Evolutionary conservation across 2,113 vertebrate species (phyloP), one percentile per base, ranked within the genome.

Genomic region (Notothenia rossii): DNA sequence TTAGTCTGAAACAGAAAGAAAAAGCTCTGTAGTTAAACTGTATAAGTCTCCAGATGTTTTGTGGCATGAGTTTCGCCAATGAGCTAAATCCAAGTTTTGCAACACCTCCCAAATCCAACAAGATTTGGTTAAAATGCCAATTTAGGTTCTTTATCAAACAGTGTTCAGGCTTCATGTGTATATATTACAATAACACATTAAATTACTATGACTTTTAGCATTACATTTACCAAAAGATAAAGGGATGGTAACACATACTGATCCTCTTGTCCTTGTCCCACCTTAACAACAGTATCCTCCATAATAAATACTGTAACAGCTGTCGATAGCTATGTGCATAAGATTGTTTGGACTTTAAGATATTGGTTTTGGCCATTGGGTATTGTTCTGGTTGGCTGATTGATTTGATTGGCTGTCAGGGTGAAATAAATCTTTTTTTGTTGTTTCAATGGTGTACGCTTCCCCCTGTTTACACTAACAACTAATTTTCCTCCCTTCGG

Each of bases 1-100:
- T 60, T 0, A 60, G 4, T 55, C 88, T 90, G 80, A 66, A 86
- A 88, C 13, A 70, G 40, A 81, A 46, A 55, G 4, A 76, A 60
- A 61, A 12, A n/a, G 1, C 7, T 36, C 4, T 1, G 45, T 3
- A 70, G 22, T 60, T 67, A 22, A 3, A 79, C 15, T 25, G 3
- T 7, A 15, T 7, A 7, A 1, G n/a, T 7, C 17, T 25, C n/a
- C 18, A 25, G 12, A 61, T 4, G 5, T 49, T 14, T 29, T n/a
- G 54, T 45, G 20, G 4, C 7, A 22, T 15, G 36, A 40, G 6
- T 7, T 40, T 7, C 7, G 14, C 7, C 15, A 25, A 1, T 40
- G 2, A 45, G 10, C 7, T 45, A 53, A 63, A 29, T 29, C 29
- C 29, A 29, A 29, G 29, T 29, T 4, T 29, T 4, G 29, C 29